These are phyloP conservation scores for Platypus cylindrus DNA, from an alignment of 2,888 invertebrate genomes.

Conservation along the genomic window DNA sequence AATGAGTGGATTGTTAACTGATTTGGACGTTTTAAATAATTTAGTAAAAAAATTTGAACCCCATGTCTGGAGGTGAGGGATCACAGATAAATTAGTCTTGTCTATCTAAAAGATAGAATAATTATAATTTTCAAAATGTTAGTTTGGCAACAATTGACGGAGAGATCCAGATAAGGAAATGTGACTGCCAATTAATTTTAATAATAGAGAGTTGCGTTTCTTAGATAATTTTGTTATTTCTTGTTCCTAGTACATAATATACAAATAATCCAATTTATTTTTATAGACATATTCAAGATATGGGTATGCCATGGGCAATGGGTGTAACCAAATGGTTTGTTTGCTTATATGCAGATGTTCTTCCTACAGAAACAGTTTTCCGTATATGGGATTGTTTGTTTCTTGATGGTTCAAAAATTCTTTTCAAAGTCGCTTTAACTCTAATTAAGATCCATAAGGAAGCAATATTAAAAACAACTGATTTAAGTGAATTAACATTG, in stretches of 20 bases:
- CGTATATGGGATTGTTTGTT: slow-evolving; percentile 94
- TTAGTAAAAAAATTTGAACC: slow-evolving; percentile 73
- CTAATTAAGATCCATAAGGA: slow-evolving; percentile 62
- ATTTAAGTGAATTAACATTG: slow-evolving; percentile 68
- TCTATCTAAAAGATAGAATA: no score
- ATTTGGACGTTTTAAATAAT: slow-evolving; percentile 81
- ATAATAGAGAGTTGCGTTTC: no score
- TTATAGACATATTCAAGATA: slow-evolving; percentile 55
- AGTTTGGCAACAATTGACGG: no score
- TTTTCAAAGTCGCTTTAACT: slow-evolving; percentile 80
- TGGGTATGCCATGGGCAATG: slow-evolving; percentile 82
- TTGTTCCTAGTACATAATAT: background rate
- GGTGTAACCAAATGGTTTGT: slow-evolving; percentile 94
- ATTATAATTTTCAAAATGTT: no score
- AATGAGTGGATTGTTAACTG: slow-evolving; percentile 80
- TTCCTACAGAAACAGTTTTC: slow-evolving; percentile 87
- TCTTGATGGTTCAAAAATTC: slow-evolving; percentile 85
- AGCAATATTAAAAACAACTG: slow-evolving; percentile 61
- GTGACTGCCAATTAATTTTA: no score
- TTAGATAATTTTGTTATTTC: no score
- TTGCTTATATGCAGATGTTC: slow-evolving; percentile 84
- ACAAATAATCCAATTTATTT: background rate
- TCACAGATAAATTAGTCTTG: no score
- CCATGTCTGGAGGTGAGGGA: slow-evolving; percentile 48
- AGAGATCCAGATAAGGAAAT: no score